A percentile compares a stretch with the other conserved stretches of the same genome.
These are phyloP conservation scores for Spialia ferax DNA, from an alignment of 2,888 invertebrate species.

Conservation along the genomic window DNA sequence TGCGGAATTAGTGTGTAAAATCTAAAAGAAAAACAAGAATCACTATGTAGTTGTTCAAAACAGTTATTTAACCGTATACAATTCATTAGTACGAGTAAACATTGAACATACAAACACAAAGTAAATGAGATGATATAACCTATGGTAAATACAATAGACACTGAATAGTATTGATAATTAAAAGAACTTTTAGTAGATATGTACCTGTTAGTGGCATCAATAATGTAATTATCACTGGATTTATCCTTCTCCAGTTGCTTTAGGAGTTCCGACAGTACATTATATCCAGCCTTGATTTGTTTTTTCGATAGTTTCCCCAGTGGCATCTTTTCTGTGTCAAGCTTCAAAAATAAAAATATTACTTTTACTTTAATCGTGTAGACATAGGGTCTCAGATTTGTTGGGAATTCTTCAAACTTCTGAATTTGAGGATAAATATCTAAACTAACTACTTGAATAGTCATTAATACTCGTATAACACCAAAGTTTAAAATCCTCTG, in stretches of 20 bases:
- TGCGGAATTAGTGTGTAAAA: slow-evolving; percentile 99
- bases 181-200: neutral
- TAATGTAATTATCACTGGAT: slow-evolving; percentile 82
- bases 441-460: too few species aligned
- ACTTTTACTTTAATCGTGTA: slow-evolving; percentile 10
- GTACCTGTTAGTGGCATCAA: slow-evolving; percentile 94
- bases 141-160: neutral
- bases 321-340: slow-evolving; percentile 99
- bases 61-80: too few species aligned
- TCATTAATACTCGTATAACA: too few species aligned
- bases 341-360: slow-evolving; percentile 56
- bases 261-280: slow-evolving; percentile 91
- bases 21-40: slow-evolving; percentile 56
- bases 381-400: too few species aligned
- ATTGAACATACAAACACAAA: neutral
- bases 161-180: neutral
- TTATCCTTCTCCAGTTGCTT: slow-evolving; percentile 83
- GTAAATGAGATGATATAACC: neutral
- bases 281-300: slow-evolving; percentile 95
- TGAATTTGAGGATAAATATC: too few species aligned
- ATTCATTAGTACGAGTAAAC: too few species aligned
- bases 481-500: too few species aligned
- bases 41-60: neutral
- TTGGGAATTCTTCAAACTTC: too few species aligned
- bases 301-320: slow-evolving; percentile 97